Conservation (phyloP, 2,797 vertebrate species). For the Crocodylus rhombifer region DNA sequence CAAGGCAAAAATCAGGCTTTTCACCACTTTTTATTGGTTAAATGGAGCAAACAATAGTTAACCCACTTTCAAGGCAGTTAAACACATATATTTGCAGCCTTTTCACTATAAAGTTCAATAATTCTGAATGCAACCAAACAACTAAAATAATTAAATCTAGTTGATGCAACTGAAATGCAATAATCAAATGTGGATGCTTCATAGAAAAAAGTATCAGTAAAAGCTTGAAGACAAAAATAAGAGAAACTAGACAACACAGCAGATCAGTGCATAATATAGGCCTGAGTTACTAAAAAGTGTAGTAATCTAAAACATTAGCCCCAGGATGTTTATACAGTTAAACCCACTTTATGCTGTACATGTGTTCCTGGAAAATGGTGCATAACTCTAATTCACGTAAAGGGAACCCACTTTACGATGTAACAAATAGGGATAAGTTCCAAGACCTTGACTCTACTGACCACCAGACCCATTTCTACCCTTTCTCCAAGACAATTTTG, state of each 20-base stretch:
- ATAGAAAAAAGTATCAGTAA: not conserved
- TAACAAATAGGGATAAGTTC: too few species aligned
- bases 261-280: slow-evolving; percentile 31
- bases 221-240: not conserved
- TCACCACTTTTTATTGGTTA: slow-evolving; percentile 25
- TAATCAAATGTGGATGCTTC: slow-evolving; percentile 37
- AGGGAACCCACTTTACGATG: too few species aligned
- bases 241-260: not conserved
- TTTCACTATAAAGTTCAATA: slow-evolving; percentile 29
- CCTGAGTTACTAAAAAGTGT: not conserved
- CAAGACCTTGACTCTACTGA: too few species aligned
- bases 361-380: too few species aligned
- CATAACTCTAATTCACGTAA: too few species aligned
- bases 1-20: slow-evolving; percentile 40
- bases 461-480: too few species aligned
- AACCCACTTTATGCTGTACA: too few species aligned
- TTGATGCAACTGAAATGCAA: slow-evolving; percentile 23
- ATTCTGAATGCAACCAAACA: slow-evolving; percentile 38
- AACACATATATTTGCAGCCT: slow-evolving; percentile 17
- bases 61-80: too few species aligned
- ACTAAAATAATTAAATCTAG: slow-evolving; percentile 37
- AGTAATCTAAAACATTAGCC: slow-evolving; percentile 4
- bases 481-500: too few species aligned
- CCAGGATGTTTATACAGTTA: not conserved
- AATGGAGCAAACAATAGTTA: slow-evolving; percentile 37